phyloP scores from a whole-genome alignment of 2,888 invertebrate species.

The Branchinecta sandiegonensis region DNA sequence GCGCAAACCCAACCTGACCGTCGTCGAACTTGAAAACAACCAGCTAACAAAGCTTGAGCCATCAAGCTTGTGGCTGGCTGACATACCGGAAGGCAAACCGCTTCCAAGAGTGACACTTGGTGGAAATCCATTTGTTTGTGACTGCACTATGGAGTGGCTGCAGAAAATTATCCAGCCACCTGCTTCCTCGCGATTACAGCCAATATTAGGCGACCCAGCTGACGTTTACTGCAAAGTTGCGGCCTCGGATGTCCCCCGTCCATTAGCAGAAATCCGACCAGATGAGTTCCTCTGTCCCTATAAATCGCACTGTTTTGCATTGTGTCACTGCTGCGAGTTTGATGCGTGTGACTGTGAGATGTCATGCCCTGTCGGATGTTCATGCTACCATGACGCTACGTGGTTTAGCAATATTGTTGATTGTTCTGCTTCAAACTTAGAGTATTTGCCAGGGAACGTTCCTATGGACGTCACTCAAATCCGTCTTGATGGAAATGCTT shows the following conservation, averaged over 20 bases:
- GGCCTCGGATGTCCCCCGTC: slow-evolving; percentile 29
- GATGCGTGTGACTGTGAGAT: slow-evolving; percentile 85
- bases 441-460: slow-evolving; percentile 58
- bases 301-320: slow-evolving; percentile 65
- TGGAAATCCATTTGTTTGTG: slow-evolving; percentile 67
- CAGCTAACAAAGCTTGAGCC: slow-evolving; percentile 55
- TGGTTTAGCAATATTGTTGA: slow-evolving; percentile 76
- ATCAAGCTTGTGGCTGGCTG: slow-evolving; percentile 51
- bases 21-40: slow-evolving; percentile 61
- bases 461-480: slow-evolving; percentile 84
- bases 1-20: slow-evolving; percentile 52
- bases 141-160: slow-evolving; percentile 77
- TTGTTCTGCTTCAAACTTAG: slow-evolving; percentile 52
- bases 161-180: slow-evolving; percentile 60
- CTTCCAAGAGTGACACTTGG: slow-evolving; percentile 64
- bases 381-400: slow-evolving; percentile 73
- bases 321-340: slow-evolving; percentile 80
- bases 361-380: slow-evolving; percentile 73
- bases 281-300: slow-evolving; percentile 74
- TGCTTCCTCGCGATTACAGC: slow-evolving; percentile 51
- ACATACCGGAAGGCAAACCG: slow-evolving; percentile 49
- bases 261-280: slow-evolving; percentile 59
- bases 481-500: slow-evolving; percentile 67
- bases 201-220: slow-evolving; percentile 63
- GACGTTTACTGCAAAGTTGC: slow-evolving; percentile 47